Evolutionary conservation across 2,888 invertebrate species (phyloP), one percentile per base, ranked within the genome.

Genomic region (Peribatodes rhomboidaria): DNA sequence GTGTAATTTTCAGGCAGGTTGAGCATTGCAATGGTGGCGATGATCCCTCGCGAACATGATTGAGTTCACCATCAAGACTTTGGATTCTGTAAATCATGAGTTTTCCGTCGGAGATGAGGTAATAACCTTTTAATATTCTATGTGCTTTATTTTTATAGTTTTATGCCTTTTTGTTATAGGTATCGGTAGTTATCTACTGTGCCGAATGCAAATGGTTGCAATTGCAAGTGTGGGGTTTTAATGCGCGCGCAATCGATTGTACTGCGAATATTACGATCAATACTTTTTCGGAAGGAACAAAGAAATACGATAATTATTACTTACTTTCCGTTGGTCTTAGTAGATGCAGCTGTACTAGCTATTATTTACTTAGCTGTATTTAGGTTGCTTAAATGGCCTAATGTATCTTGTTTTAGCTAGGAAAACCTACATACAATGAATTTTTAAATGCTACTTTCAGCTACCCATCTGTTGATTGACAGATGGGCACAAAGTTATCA

Each of bases 31-130:
- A 63, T 53, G 46, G 41, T 46, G 56, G 46, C 42, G 56, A 59
- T 57, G 56, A 47, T 50, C 53, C 14, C 13, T 63, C 50, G 61
- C 64, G 60, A 69, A 94, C 82, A 96, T 96, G 96, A 97, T 98
- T 93, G 95, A 96, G 78, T 94, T 98, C 78, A 98, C 97, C 75
- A 97, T 98, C 76, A 98, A 98, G 92, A 98, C 98, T 67, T 94
- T 98, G 83, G 98, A 98, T 94, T 97, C 97, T 39, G 96, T 95
- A 85, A 97, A 98, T 92, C 97, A 97, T 86, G 93, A 94, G 50
- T 98, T 98, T 87, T 94, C 94, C 56, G 96, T 98, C 62, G 96
- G 97, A 68, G 97, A 97, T 94, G 96, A 97, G 93, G 98, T 98
- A 94, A 96, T 96, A 94, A 65, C 62, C 39, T 39, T 10, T 41